These are phyloP conservation scores for Agrochola lota DNA, from an alignment of 2,888 invertebrate species.

Conservation along the genomic window DNA sequence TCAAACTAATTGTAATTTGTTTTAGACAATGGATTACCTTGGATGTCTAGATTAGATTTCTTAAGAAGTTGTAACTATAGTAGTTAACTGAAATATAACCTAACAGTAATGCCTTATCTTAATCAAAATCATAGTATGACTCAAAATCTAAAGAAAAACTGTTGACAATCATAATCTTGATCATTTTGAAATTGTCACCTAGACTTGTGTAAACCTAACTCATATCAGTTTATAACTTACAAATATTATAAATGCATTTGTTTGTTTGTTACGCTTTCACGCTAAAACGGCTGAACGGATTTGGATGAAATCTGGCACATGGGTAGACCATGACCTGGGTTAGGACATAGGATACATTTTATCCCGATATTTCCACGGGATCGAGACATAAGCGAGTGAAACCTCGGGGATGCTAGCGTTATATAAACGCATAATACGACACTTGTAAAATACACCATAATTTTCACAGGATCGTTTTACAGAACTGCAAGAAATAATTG, in stretches of 20 bases:
- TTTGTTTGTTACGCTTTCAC: too few relatives aligned
- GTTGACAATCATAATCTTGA: neutral
- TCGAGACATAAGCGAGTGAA: too few relatives aligned
- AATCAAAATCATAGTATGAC: constrained; percentile 12
- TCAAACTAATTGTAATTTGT: neutral
- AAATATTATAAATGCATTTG: too few relatives aligned
- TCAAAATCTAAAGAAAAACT: neutral
- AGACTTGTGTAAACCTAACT: neutral
- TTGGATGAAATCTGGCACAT: too few relatives aligned
- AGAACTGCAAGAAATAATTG: neutral
- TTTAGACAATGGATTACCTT: constrained; percentile 40
- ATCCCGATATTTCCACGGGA: too few relatives aligned
- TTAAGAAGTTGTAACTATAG: constrained; percentile 17
- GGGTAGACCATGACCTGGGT: too few relatives aligned
- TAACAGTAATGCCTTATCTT: constrained; percentile 10
- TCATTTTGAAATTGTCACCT: neutral
- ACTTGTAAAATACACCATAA: neutral
- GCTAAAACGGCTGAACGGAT: too few relatives aligned
- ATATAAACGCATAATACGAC: neutral
- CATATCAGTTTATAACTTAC: too few relatives aligned
- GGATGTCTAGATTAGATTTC: constrained; percentile 30
- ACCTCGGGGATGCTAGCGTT: too few relatives aligned
- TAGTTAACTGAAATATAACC: constrained; percentile 9
- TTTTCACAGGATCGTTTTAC: neutral
- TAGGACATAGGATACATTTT: too few relatives aligned